phyloP scores from a whole-genome alignment of 2,888 invertebrate genomes.

The Heliconius cydno region DNA sequence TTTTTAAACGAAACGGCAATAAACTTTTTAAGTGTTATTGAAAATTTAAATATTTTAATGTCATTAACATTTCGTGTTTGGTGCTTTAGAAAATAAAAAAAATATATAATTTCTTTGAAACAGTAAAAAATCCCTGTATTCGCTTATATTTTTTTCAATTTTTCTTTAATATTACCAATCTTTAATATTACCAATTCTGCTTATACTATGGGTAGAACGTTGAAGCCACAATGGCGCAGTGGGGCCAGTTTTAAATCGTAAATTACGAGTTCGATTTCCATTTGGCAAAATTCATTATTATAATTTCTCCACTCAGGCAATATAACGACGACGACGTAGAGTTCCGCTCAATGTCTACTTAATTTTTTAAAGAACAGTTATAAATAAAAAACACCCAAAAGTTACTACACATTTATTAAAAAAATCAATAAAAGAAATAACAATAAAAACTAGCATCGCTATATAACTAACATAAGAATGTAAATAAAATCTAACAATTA shows the following conservation, averaged over 20 bases:
- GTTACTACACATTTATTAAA: constrained; percentile 20
- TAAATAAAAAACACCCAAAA: no score
- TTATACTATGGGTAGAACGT: no score
- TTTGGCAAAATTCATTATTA: no score
- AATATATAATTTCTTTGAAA: background rate
- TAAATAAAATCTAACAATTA: constrained; percentile 29
- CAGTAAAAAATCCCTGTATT: background rate
- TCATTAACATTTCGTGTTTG: background rate
- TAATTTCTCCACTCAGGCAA: no score
- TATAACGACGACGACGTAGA: background rate
- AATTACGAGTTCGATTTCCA: no score
- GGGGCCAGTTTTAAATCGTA: no score
- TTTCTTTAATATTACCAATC: no score
- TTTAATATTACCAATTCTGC: no score
- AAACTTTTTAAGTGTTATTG: constrained; percentile 11
- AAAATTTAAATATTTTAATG: constrained; percentile 10
- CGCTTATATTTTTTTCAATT: no score
- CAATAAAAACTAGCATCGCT: constrained; percentile 3
- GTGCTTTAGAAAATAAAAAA: background rate
- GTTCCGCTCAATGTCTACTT: background rate
- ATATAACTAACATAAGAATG: constrained; percentile 1
- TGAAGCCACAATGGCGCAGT: no score
- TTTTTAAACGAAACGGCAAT: constrained; percentile 17
- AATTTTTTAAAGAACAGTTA: no score
- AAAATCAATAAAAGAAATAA: constrained; percentile 6